phyloP scores from a whole-genome alignment of 2,797 vertebrate species.

The Ceyx erithaca region DNA sequence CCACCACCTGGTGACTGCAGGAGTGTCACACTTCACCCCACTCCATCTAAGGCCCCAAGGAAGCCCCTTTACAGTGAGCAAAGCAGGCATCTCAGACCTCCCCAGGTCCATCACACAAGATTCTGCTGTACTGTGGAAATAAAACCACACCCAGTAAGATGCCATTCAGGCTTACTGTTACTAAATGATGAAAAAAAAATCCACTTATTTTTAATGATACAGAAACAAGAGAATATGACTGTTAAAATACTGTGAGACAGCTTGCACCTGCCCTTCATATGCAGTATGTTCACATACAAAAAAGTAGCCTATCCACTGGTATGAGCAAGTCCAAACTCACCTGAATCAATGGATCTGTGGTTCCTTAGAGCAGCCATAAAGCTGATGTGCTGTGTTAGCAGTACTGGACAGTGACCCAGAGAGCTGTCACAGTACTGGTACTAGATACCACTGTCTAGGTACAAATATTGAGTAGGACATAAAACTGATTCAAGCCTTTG shows the following conservation, averaged over 20 bases:
- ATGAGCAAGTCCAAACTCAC: not conserved
- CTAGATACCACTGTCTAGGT: not conserved
- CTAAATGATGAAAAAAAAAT: not conserved
- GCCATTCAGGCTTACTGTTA: not conserved
- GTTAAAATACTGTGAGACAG: not conserved
- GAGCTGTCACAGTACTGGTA: not conserved
- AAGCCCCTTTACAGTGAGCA: not conserved
- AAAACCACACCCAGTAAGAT: not conserved
- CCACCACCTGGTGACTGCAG: not conserved
- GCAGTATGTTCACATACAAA: not conserved
- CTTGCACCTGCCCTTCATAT: not conserved
- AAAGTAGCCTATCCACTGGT: constrained; percentile 9
- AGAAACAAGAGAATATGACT: not conserved
- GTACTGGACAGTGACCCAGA: not conserved
- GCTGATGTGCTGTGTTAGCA: not conserved
- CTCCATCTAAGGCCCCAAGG: not conserved
- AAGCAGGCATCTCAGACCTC: not conserved
- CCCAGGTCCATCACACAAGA: not conserved
- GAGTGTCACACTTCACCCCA: not conserved
- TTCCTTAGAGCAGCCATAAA: not conserved
- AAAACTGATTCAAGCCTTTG: not conserved
- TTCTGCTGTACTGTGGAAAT: not conserved
- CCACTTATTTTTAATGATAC: not conserved
- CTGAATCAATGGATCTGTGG: not conserved
- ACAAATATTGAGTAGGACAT: not conserved